These are phyloP conservation scores for Wiebesia pumilae DNA, from an alignment of 1,140 invertebrate species.

Conservation along the genomic window DNA sequence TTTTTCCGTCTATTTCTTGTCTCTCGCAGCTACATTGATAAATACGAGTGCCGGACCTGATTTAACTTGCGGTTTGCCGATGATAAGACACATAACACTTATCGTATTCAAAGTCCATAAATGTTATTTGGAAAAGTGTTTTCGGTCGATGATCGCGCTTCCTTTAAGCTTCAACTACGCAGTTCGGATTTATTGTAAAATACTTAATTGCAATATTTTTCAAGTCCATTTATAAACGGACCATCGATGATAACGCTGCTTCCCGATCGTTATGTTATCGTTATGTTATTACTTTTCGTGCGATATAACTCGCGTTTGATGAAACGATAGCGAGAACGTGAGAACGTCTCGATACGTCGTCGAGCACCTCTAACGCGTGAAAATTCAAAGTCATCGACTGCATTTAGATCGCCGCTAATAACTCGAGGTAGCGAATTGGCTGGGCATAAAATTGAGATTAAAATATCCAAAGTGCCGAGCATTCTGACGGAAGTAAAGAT, in stretches of 20 bases:
- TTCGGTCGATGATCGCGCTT: not conserved
- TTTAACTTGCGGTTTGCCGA: constrained; percentile 6
- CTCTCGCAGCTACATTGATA: not conserved
- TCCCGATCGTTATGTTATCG: too few relatives aligned
- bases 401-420: not conserved
- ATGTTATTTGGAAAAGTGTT: not conserved
- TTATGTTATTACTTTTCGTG: too few relatives aligned
- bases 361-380: not conserved
- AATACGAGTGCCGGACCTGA: not conserved
- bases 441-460: not conserved
- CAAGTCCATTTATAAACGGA: too few relatives aligned
- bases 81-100: constrained; percentile 1
- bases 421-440: not conserved
- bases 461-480: not conserved
- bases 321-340: too few relatives aligned
- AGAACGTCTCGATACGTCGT: too few relatives aligned
- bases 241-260: too few relatives aligned
- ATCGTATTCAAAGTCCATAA: not conserved
- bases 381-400: not conserved
- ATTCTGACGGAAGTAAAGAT: not conserved
- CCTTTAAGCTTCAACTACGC: not conserved
- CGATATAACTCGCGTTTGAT: too few relatives aligned
- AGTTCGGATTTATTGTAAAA: not conserved
- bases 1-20: not conserved
- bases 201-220: too few relatives aligned